A percentile compares a stretch with the other conserved stretches of the same genome.
Conservation (phyloP, 2,888 invertebrate genomes). For the Geophilus truncorum region DNA sequence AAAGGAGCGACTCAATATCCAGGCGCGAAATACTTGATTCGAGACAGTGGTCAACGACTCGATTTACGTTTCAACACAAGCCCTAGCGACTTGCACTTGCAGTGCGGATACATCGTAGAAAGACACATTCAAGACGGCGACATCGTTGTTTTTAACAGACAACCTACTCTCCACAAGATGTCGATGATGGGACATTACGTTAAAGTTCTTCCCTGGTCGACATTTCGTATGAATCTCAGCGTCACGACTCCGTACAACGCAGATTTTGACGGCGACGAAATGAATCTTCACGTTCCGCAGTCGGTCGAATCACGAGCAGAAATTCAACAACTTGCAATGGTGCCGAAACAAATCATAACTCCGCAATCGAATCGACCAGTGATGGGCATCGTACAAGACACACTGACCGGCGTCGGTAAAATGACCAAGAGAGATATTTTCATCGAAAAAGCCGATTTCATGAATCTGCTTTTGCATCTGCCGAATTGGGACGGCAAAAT, state of each 20-base stretch:
- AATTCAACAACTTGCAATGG: conserved; percentile 94
- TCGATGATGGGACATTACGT: conserved; percentile 97
- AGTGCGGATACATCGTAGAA: conserved; percentile 91
- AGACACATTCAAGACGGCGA: conserved; percentile 97
- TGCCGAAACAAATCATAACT: conserved; percentile 96
- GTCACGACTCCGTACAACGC: conserved; percentile 99
- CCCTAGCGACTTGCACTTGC: conserved; percentile 90
- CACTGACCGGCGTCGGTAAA: conserved; percentile 94
- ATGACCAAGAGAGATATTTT: conserved; percentile 99
- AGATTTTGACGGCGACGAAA: conserved; percentile 99
- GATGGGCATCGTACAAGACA: conserved; percentile 99
- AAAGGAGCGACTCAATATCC: conserved; percentile 98
- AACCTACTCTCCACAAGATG: conserved; percentile 99
- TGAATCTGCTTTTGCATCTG: conserved; percentile 97
- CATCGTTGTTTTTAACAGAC: conserved; percentile 97
- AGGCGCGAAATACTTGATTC: conserved; percentile 97
- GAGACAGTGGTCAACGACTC: conserved; percentile 97
- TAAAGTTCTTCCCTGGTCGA: conserved; percentile 94
- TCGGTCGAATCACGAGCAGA: conserved; percentile 98
- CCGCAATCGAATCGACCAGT: conserved; percentile 98
- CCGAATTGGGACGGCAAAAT: conserved; percentile 99
- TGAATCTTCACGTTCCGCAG: conserved; percentile 99
- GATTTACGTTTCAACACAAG: conserved; percentile 98
- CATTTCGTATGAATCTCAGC: conserved; percentile 96
- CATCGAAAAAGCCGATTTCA: conserved; percentile 94